These are phyloP conservation scores for Noctua fimbriata DNA, from an alignment of 2,888 invertebrate genomes.

Conservation along the genomic window DNA sequence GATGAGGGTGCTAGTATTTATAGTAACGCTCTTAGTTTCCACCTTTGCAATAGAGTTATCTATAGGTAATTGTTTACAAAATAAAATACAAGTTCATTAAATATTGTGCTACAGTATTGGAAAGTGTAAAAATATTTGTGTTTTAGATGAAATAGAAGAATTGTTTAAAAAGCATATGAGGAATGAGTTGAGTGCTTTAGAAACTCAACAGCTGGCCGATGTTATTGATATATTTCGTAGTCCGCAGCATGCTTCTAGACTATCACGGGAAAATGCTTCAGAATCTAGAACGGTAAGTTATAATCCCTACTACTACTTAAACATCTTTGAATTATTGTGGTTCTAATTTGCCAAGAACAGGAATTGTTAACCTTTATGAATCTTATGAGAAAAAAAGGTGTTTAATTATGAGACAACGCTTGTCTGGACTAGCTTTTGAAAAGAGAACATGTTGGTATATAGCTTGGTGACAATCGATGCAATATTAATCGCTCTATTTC, in stretches of 20 bases:
- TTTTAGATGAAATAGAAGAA: conserved; percentile 77
- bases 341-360: not conserved
- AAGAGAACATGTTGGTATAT: not conserved
- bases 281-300: conserved; percentile 75
- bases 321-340: not conserved
- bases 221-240: conserved; percentile 78
- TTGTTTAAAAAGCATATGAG: conserved; percentile 78
- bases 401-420: not conserved
- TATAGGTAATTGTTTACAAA: conserved; percentile 71
- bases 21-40: conserved; percentile 72
- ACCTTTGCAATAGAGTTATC: conserved; percentile 74
- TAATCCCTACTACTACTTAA: not conserved
- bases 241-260: conserved; percentile 69
- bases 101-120: not conserved
- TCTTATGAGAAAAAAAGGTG: too few species aligned
- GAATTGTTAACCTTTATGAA: not conserved
- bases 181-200: conserved; percentile 74
- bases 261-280: conserved; percentile 64
- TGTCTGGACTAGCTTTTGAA: not conserved
- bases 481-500: not conserved
- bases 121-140: conserved; percentile 22
- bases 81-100: not conserved
- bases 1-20: conserved; percentile 78
- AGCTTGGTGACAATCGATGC: not conserved
- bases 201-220: conserved; percentile 74